Conservation (phyloP, 2,113 vertebrate genomes). For the Caloenas nicobarica region DNA sequence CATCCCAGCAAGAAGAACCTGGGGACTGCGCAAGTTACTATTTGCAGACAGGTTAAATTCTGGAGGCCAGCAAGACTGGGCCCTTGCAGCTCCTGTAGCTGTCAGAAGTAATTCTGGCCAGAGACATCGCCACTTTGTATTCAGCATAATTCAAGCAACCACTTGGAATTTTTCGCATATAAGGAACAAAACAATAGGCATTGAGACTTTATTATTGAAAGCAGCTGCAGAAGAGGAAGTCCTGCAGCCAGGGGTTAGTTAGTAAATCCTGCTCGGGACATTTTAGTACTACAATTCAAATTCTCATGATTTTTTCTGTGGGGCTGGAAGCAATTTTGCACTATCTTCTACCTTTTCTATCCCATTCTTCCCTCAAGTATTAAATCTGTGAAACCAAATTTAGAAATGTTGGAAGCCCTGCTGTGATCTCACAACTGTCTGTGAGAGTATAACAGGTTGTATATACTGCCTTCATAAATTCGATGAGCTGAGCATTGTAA, state of each 20-base stretch:
- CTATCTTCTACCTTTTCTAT: not conserved
- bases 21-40: not conserved
- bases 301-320: conserved; percentile 3
- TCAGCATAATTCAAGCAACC: conserved; percentile 31
- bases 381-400: not conserved
- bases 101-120: conserved; percentile 31
- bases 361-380: not conserved
- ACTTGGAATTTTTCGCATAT: conserved; percentile 27
- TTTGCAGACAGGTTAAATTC: conserved; percentile 1
- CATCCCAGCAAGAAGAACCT: not conserved
- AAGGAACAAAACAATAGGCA: conserved; percentile 49
- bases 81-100: not conserved
- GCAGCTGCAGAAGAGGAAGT: conserved; percentile 42
- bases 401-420: not conserved
- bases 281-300: not conserved
- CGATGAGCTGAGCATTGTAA: not conserved
- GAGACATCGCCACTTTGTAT: not conserved
- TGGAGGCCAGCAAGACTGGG: not conserved
- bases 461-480: not conserved
- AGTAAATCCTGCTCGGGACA: not conserved
- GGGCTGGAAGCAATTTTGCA: not conserved
- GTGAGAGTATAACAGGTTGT: not conserved
- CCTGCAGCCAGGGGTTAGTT: not conserved
- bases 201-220: conserved; percentile 45
- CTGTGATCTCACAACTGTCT: not conserved